Conservation (phyloP, 2,113 vertebrate species). For the Sciurus niger region DNA sequence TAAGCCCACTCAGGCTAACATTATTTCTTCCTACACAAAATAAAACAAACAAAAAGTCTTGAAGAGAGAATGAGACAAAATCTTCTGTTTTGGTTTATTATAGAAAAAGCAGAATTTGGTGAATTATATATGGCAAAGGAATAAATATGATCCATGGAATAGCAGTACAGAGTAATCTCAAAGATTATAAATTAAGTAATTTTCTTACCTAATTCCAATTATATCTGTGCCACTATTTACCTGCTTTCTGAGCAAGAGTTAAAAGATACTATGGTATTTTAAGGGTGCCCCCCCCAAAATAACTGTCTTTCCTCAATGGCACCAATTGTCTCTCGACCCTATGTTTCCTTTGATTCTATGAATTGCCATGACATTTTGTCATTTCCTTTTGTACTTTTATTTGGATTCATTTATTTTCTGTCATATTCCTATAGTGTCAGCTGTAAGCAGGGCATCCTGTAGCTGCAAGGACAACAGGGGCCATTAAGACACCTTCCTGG, state of each 20-base stretch:
- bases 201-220: not conserved
- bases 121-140: slow-evolving; percentile 22
- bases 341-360: not conserved
- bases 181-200: not conserved
- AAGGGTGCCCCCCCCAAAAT: not conserved
- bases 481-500: not conserved
- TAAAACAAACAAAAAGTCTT: slow-evolving; percentile 69
- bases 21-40: slow-evolving; percentile 69
- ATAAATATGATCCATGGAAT: not conserved
- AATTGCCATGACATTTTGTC: not conserved
- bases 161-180: not conserved
- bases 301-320: not conserved
- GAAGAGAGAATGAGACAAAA: slow-evolving; percentile 49
- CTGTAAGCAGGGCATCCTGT: not conserved
- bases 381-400: not conserved
- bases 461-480: not conserved
- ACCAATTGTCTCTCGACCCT: not conserved
- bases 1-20: slow-evolving; percentile 43
- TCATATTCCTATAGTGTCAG: not conserved
- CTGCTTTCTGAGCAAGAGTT: not conserved
- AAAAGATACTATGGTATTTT: not conserved
- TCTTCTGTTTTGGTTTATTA: slow-evolving; percentile 43
- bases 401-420: not conserved
- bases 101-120: slow-evolving; percentile 10
- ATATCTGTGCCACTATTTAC: not conserved